These are phyloP conservation scores for Malacoctenus gilli DNA, from an alignment of 2,797 vertebrate species.

Conservation along the genomic window DNA sequence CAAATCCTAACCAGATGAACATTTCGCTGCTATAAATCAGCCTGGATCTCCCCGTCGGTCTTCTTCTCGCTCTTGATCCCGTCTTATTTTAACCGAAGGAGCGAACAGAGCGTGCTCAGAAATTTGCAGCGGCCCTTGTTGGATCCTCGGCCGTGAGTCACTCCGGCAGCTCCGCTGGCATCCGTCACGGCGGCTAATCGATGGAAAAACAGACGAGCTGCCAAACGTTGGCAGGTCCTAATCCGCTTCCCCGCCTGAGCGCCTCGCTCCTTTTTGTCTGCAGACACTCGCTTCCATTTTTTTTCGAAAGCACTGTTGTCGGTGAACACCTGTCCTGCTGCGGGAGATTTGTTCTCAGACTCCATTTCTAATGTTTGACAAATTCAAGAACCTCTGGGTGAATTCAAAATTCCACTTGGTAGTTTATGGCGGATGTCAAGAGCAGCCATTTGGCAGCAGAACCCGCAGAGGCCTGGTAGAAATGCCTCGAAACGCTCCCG, in stretches of 20 bases:
- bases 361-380: no score
- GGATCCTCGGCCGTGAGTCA: conserved; percentile 8
- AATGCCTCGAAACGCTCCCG: not conserved
- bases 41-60: conserved; percentile 11
- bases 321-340: not conserved
- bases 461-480: not conserved
- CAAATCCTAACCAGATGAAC: conserved; percentile 13
- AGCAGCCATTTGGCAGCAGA: not conserved
- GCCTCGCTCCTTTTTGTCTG: not conserved
- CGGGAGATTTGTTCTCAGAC: no score
- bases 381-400: no score
- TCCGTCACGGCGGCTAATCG: conserved; percentile 6
- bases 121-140: not conserved
- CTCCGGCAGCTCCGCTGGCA: conserved; percentile 11
- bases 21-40: not conserved
- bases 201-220: conserved; percentile 22
- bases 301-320: not conserved
- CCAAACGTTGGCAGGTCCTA: conserved; percentile 2
- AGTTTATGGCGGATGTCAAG: not conserved
- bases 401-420: no score
- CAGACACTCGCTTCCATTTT: not conserved
- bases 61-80: conserved; percentile 4
- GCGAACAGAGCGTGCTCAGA: not conserved
- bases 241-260: conserved; percentile 17
- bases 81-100: conserved; percentile 3